Percentiles rank a stretch among this genome's conserved stretches.
phyloP scores from a whole-genome alignment of 2,888 invertebrate genomes.

The Orthosia gothica region DNA sequence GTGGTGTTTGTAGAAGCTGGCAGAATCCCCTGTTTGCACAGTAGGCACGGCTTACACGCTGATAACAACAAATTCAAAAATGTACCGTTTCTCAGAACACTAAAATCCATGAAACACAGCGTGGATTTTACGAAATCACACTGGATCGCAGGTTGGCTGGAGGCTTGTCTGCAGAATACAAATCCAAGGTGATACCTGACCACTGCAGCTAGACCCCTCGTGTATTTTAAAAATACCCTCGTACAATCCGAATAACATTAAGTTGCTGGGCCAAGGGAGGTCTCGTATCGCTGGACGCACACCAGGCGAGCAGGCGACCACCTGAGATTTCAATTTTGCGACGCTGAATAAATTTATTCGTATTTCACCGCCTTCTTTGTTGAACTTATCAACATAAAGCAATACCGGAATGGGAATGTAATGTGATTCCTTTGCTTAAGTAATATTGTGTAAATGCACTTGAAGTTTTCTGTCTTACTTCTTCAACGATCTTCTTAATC shows the following conservation, averaged over 20 bases:
- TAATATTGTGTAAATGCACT: slow-evolving; percentile 44
- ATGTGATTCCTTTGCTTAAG: slow-evolving; percentile 59
- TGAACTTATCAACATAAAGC: slow-evolving; percentile 77
- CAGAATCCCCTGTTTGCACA: background rate
- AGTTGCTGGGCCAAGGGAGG: slow-evolving; percentile 67
- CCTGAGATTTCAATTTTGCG: slow-evolving; percentile 90
- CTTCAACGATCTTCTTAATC: background rate
- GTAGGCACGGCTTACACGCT: background rate
- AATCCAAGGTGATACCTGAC: slow-evolving; percentile 80
- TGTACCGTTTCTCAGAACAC: slow-evolving; percentile 32
- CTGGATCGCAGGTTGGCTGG: slow-evolving; percentile 78
- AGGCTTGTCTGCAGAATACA: slow-evolving; percentile 83
- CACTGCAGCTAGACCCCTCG: slow-evolving; percentile 72
- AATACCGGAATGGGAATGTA: slow-evolving; percentile 70
- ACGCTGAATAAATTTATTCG: slow-evolving; percentile 88
- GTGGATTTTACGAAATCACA: slow-evolving; percentile 81
- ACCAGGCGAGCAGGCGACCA: slow-evolving; percentile 80
- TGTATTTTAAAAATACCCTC: slow-evolving; percentile 69
- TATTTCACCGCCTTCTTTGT: slow-evolving; percentile 82
- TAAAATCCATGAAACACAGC: slow-evolving; percentile 74
- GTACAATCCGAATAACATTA: slow-evolving; percentile 61
- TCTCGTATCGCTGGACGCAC: slow-evolving; percentile 73
- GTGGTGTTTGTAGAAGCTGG: background rate
- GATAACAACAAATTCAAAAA: slow-evolving; percentile 40
- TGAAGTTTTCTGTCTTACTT: background rate